These are phyloP conservation scores for Kuschelorhynchus macadamiae DNA, from an alignment of 2,888 invertebrate species.

Conservation along the genomic window DNA sequence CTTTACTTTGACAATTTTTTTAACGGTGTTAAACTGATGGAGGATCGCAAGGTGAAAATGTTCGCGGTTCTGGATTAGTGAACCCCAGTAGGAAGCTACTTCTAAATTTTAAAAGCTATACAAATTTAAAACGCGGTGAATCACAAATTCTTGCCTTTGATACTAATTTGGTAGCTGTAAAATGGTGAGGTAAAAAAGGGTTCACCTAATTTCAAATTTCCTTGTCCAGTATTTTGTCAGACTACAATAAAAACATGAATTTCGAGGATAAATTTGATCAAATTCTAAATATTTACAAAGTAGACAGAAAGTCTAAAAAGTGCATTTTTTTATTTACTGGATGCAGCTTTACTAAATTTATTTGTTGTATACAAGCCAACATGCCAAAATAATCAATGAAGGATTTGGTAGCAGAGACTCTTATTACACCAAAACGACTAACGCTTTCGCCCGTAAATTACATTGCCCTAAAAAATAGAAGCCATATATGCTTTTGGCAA, in stretches of 20 bases:
- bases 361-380: constrained; percentile 19
- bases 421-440: not conserved
- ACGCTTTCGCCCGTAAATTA: not conserved
- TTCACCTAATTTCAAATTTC: constrained; percentile 56
- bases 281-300: constrained; percentile 23
- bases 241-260: constrained; percentile 41
- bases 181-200: constrained; percentile 57
- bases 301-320: constrained; percentile 29
- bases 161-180: constrained; percentile 51
- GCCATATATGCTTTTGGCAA: not conserved
- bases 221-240: constrained; percentile 47
- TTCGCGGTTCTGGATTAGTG: constrained; percentile 23
- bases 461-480: not conserved
- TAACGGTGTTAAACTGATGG: constrained; percentile 49
- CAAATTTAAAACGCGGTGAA: not conserved
- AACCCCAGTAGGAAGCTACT: constrained; percentile 6
- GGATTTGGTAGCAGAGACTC: not conserved
- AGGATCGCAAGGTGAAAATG: constrained; percentile 40
- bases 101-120: not conserved
- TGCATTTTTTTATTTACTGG: constrained; percentile 26
- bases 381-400: not conserved
- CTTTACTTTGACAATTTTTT: not conserved
- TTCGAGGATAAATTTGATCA: constrained; percentile 39
- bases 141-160: constrained; percentile 47
- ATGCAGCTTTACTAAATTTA: constrained; percentile 24